These are phyloP conservation scores for Scyliorhinus canicula DNA, from an alignment of 2,797 vertebrate species.

Conservation along the genomic window DNA sequence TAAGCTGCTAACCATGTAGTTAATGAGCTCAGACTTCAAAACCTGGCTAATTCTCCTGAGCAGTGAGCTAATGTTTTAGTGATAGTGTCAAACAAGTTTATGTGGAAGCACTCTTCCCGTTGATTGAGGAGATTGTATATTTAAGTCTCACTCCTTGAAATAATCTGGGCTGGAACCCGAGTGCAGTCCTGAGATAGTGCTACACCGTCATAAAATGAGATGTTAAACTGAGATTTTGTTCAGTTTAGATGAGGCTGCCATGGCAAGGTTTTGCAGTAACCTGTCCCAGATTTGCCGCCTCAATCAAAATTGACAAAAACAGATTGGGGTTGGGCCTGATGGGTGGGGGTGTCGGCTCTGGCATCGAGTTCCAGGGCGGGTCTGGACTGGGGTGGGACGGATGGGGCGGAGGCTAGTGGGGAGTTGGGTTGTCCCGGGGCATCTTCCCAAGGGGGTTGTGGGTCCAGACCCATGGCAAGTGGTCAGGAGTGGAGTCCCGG, in stretches of 20 bases:
- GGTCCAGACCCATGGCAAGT: too few species aligned
- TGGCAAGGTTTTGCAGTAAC: background rate
- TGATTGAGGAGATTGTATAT: background rate
- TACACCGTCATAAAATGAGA: background rate
- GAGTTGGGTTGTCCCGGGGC: too few species aligned
- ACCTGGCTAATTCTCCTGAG: background rate
- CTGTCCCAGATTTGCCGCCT: background rate
- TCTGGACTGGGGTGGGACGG: too few species aligned
- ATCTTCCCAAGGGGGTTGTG: too few species aligned
- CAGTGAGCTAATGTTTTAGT: background rate
- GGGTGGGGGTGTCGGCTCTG: too few species aligned
- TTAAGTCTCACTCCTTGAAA: too few species aligned
- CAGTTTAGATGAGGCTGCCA: background rate
- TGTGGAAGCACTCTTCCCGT: background rate
- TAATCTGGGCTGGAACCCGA: background rate
- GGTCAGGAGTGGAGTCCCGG: too few species aligned
- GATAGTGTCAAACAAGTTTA: background rate
- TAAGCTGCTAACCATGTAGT: constrained; percentile 9
- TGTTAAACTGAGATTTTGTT: background rate
- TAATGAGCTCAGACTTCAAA: background rate
- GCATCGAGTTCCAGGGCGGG: too few species aligned
- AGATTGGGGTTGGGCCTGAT: too few species aligned
- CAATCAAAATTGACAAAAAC: background rate
- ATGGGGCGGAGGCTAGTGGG: too few species aligned
- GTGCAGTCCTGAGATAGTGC: too few species aligned